Base-by-base conservation (phyloP, 2,113 vertebrate genomes). In the Sinocyclocheilus maitianheensis region DNA sequence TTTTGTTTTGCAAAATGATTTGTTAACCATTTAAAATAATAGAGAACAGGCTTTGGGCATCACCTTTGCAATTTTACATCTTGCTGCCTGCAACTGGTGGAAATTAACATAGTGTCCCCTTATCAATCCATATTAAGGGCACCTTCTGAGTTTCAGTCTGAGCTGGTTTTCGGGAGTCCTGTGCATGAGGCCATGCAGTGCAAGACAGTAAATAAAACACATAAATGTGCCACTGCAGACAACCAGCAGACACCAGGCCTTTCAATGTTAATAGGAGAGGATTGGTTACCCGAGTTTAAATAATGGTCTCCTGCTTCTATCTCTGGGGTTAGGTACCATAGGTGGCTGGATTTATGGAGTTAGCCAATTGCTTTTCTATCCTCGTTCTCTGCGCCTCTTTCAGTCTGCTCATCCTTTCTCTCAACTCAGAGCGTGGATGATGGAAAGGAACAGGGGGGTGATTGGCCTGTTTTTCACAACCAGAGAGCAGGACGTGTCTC, bases 201-300 rank as follows among this genome's bases (percentile, higher is more conserved):
- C 84, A 20, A 11, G 63, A 76, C 89, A 85, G 87, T 95, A 94
- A 94, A 94, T 93, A 93, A 93, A 90, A 84, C 0, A 74, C 89
- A 93, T 94, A 93, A 95, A 94, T 46, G 84, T 91, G 92, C 92
- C 90, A 9, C 13, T 0, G 82, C 84, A 93, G 92, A 92, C 91
- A 90, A 91, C 87, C 88, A 46, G 24, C 92, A 91, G 91, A 94
- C 90, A 85, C 84, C 81, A 62, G 87, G 76, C 89, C 89, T 90
- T 93, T 94, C 93, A 90, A 93, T 88, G 89, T 90, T 93, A 94
- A 94, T 91, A 93, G 91, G 87, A 92, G 90, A 89, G 91, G 89
- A 89, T 93, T 88, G 90, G 91, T 94, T 93, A 94, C 91, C 93
- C 91, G 90, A 92, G 92, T 92, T 91, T 92, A 92, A 93, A 94